phyloP scores from a whole-genome alignment of 2,888 invertebrate genomes.

The Pristionchus entomophagus region DNA sequence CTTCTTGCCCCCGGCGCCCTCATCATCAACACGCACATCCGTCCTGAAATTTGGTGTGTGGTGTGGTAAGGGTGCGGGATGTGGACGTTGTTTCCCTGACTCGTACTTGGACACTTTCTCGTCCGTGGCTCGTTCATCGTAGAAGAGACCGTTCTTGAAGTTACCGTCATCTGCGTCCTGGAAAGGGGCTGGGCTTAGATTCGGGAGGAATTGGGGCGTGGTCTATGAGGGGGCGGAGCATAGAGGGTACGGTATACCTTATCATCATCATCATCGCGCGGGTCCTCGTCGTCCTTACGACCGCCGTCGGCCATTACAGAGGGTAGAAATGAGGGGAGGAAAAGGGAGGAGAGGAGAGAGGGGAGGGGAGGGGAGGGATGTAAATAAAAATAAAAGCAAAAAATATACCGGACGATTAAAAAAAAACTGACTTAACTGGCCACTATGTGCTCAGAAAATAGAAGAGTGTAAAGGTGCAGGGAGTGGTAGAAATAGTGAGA shows the following conservation, averaged over 20 bases:
- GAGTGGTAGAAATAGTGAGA: no score
- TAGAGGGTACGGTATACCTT: neutral
- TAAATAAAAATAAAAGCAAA: neutral
- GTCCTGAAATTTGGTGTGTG: neutral
- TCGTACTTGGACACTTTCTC: conserved; percentile 9
- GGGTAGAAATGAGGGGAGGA: conserved; percentile 28
- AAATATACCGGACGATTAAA: no score
- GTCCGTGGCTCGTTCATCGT: conserved; percentile 4
- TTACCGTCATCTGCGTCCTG: conserved; percentile 23
- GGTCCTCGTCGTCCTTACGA: neutral
- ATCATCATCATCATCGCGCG: conserved; percentile 5
- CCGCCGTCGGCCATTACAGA: neutral
- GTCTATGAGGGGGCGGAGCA: neutral
- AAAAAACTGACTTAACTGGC: no score
- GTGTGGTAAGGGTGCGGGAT: no score
- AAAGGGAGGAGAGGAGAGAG: neutral
- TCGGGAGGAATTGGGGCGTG: neutral
- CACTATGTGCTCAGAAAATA: no score
- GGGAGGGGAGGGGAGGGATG: neutral
- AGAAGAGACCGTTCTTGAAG: conserved; percentile 30
- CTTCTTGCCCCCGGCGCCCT: neutral
- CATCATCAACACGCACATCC: conserved; percentile 1
- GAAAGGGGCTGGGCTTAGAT: neutral
- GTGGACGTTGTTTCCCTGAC: no score
- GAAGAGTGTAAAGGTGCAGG: no score